Evolutionary conservation across 2,797 vertebrate species (phyloP).

Genomic region (Gymnoscopelus microlampas): DNA sequence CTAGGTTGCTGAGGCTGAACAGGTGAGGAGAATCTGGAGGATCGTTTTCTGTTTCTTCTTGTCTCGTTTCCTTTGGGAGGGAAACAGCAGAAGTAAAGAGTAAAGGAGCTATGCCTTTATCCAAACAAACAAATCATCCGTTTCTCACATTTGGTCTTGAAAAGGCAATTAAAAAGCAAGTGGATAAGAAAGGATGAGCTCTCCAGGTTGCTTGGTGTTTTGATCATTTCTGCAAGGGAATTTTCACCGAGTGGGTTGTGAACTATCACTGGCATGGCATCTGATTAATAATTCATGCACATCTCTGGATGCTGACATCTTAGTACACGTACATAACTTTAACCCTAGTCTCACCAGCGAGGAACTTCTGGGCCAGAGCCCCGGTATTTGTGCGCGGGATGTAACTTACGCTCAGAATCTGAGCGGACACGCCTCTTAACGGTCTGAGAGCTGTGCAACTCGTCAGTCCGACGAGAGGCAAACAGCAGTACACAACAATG

Average conservation of each 20-base stretch:
- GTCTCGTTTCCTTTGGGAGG: slow-evolving; percentile 34
- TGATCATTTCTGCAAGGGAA: neutral
- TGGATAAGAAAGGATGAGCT: slow-evolving; percentile 16
- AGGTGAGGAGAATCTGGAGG: slow-evolving; percentile 29
- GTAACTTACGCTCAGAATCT: no score
- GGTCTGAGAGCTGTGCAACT: no score
- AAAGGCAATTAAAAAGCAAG: slow-evolving; percentile 45
- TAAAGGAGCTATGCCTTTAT: slow-evolving; percentile 30
- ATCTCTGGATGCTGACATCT: no score
- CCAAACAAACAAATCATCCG: slow-evolving; percentile 27
- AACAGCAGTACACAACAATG: no score
- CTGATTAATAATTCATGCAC: no score
- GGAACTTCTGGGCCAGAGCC: no score
- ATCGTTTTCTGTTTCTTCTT: slow-evolving; percentile 20
- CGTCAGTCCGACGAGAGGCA: no score
- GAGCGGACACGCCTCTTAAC: no score
- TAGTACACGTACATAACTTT: no score
- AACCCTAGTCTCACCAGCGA: no score
- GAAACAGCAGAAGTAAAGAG: neutral
- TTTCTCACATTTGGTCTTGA: slow-evolving; percentile 30
- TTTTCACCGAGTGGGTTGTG: neutral
- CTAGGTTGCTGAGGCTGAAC: slow-evolving; percentile 18
- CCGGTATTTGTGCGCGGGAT: no score
- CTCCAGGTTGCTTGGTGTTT: slow-evolving; percentile 19
- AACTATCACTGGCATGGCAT: no score